Evolutionary conservation across 2,888 invertebrate genomes (phyloP).

Genomic region (Lithodes maja): DNA sequence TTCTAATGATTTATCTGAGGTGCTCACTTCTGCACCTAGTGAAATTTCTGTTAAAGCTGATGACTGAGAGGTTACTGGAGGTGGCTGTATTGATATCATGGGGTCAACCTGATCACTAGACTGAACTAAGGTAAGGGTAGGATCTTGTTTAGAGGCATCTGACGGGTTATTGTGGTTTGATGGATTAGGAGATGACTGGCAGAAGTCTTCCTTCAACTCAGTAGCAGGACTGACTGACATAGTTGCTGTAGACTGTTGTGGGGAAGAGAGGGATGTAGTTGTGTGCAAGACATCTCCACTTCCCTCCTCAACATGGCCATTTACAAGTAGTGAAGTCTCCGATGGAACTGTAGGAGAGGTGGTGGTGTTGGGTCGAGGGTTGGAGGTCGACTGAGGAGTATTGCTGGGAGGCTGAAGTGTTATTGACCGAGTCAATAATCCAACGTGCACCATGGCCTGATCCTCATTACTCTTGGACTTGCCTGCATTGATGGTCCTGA

Average conservation of each 20-base stretch:
- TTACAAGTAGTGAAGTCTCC: constrained; percentile 30
- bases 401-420: background rate
- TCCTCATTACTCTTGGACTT: constrained; percentile 87
- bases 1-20: fast-evolving
- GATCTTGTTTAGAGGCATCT: background rate
- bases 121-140: background rate
- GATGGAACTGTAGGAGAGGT: background rate
- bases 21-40: fast-evolving
- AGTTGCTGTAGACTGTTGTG: background rate
- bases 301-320: constrained; percentile 45
- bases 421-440: constrained; percentile 71
- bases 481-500: constrained; percentile 81
- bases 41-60: no score
- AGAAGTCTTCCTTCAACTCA: constrained; percentile 46
- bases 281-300: background rate
- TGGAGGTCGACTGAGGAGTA: constrained; percentile 13
- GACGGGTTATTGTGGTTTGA: background rate
- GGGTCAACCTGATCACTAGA: background rate
- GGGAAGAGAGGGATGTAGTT: background rate
- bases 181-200: background rate
- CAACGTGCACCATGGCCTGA: constrained; percentile 78
- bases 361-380: constrained; percentile 9
- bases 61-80: fast-evolving
- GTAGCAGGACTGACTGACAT: constrained; percentile 54
- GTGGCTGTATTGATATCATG: background rate